Conservation (phyloP, 1,140 invertebrate genomes). For the Sipha flava region DNA sequence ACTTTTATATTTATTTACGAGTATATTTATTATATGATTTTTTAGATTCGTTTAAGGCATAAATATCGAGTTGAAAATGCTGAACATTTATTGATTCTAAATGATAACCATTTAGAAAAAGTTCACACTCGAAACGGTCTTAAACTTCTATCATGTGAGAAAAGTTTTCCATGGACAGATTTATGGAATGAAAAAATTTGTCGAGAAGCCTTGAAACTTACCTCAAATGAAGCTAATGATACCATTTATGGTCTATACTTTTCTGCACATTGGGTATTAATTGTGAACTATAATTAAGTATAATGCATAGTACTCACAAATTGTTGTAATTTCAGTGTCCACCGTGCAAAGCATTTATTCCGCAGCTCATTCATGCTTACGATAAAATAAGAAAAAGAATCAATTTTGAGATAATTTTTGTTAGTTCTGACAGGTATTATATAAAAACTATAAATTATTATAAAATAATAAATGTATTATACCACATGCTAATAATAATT, state of each 20-base stretch:
- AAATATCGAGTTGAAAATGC: conserved; percentile 2
- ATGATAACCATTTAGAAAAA: not conserved
- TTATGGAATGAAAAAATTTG: conserved; percentile 46
- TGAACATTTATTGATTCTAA: not conserved
- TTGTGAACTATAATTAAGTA: not conserved
- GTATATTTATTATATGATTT: not conserved
- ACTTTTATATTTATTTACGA: not conserved
- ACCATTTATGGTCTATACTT: conserved; percentile 69
- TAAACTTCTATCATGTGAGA: conserved; percentile 50
- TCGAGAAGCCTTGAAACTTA: conserved; percentile 50
- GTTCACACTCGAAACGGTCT: conserved; percentile 61
- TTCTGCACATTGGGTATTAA: conserved; percentile 68
- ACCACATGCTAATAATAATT: too few relatives aligned
- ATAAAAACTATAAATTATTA: too few relatives aligned
- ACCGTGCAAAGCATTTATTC: conserved; percentile 71
- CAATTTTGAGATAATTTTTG: conserved; percentile 70
- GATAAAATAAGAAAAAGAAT: conserved; percentile 57
- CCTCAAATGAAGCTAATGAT: conserved; percentile 46
- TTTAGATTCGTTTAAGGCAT: conserved; percentile 12
- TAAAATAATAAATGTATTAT: too few relatives aligned
- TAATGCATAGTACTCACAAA: not conserved
- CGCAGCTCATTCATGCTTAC: conserved; percentile 62
- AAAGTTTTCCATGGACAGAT: conserved; percentile 53
- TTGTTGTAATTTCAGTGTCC: conserved; percentile 57
- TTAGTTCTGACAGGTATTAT: conserved; percentile 67